Conservation (phyloP, 2,888 invertebrate species). For the Chaetoderma sp. region DNA sequence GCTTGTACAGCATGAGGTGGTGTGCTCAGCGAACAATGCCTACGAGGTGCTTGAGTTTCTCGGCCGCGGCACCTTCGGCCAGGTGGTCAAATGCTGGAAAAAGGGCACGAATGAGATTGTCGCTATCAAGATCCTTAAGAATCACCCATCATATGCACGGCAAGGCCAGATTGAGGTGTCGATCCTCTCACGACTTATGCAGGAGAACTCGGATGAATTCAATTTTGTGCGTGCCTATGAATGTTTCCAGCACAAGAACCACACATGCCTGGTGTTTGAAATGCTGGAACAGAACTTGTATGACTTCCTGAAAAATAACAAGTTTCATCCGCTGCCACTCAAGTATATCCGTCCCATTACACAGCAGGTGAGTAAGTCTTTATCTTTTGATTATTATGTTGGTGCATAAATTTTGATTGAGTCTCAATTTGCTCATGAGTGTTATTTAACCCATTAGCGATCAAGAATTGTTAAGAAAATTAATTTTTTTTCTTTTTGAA, state of each 20-base stretch:
- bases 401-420: too few species aligned
- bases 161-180: slow-evolving; percentile 99
- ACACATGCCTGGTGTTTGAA: slow-evolving; percentile 99
- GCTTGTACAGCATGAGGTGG: slow-evolving; percentile 96
- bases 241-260: slow-evolving; percentile 99
- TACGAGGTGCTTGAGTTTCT: slow-evolving; percentile 98
- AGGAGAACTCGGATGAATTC: slow-evolving; percentile 76
- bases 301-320: slow-evolving; percentile 99
- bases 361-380: too few species aligned
- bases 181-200: slow-evolving; percentile 70
- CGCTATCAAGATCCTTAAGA: slow-evolving; percentile 99
- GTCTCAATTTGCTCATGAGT: too few species aligned
- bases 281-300: slow-evolving; percentile 99
- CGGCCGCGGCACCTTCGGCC: slow-evolving; percentile 98
- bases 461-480: too few species aligned
- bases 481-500: too few species aligned
- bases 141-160: slow-evolving; percentile 99
- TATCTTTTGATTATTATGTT: too few species aligned
- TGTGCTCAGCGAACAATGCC: slow-evolving; percentile 92
- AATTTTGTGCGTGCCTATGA: slow-evolving; percentile 99
- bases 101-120: slow-evolving; percentile 99
- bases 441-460: too few species aligned
- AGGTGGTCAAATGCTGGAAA: slow-evolving; percentile 99
- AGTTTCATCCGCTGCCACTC: slow-evolving; percentile 97
- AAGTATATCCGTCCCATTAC: slow-evolving; percentile 98